Evolutionary conservation across 2,888 invertebrate genomes (phyloP), one percentile per base, ranked within the genome.

Genomic region (Cyclophora punctaria): DNA sequence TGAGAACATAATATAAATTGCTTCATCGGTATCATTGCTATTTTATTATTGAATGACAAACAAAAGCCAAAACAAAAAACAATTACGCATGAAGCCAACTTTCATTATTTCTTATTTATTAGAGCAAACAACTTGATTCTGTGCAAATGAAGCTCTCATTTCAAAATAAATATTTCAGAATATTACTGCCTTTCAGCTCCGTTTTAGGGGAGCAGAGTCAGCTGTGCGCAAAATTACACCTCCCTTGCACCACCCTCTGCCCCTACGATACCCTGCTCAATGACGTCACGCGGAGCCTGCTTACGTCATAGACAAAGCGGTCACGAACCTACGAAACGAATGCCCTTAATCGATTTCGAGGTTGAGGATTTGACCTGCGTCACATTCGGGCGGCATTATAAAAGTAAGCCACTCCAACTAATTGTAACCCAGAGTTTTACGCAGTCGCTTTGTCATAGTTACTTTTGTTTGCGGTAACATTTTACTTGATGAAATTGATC

Each of bases 221-320:
- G 83, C 83, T 83, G 83, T 76, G 79, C 75, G 76, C 76, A 73
- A 81, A 81, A 82, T 81, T 81, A 70, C 69, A 70, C 67, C 67
- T 66, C 70, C 68, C 64, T 66, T 69, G 71, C 68, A 58, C 60
- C 53, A 50, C 60, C 69, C 69, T 57, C 56, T 45, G 49, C 56
- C 71, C 72, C 75, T 69, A 55, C 62, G 63, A 55, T 66, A 67
- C 73, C 73, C 71, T 55, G 54, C 59, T 57, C 59, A 69, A 71
- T 84, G 83, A 86, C 87, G 85, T 86, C 84, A 83, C 74, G 55
- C 65, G 67, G 66, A 62, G 74, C 72, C 66, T 66, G 73, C 73
- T 85, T 72, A 84, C 87, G 86, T 87, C 86, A 85, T 78, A 67
- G 66, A 71, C 78, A 64, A 72, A 75, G 72, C 74, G 75, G 71